Evolutionary conservation across 2,888 invertebrate species (phyloP), one percentile per base, ranked within the genome.

Genomic region (Synergus laeviventris): DNA sequence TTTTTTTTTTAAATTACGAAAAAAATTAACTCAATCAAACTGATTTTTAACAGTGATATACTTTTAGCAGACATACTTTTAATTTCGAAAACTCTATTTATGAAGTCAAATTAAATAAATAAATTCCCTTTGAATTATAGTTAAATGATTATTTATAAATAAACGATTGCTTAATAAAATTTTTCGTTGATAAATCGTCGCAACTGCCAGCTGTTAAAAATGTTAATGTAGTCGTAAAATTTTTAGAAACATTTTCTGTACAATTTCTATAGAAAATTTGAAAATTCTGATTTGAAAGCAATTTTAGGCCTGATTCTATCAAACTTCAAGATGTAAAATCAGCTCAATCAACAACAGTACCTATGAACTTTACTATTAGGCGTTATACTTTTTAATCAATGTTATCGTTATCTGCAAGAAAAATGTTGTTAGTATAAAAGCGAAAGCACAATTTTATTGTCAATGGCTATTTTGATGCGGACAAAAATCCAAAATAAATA

Each of bases 271-370:
- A n/a, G 36, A 49, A 49, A 45, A 66, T 49, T 21, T 18, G 7
- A 49, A n/a, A 49, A n/a, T 49, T 31, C 31, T 9, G 9, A 70
- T 70, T 42, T 31, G 21, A 24, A 66, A 39, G 14, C 7, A 45
- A 66, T 42, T 24, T 42, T 12, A 8, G 24, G 66, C 66, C 45
- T 66, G 16, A 24, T 45, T 70, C 8, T 45, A 1, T 11, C 1
- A 24, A 49, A 45, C 16, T 12, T 21, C 66, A 70, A 16, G 8
- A 7, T 42, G 11, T 45, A 24, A 24, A 70, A 8, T 70, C 42
- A 49, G 66, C 66, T 70, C 66, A 70, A 70, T 31, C n/a, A 66
- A 66, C 42, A 66, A 66, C 12, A 8, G 66, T 66, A 70, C 45
- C 56, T 56, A 56, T 24, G 3, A 18, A 70, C n/a, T 49, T n/a